Evolutionary conservation across 2,797 vertebrate genomes (phyloP).

Genomic region (Notamacropus eugenii): DNA sequence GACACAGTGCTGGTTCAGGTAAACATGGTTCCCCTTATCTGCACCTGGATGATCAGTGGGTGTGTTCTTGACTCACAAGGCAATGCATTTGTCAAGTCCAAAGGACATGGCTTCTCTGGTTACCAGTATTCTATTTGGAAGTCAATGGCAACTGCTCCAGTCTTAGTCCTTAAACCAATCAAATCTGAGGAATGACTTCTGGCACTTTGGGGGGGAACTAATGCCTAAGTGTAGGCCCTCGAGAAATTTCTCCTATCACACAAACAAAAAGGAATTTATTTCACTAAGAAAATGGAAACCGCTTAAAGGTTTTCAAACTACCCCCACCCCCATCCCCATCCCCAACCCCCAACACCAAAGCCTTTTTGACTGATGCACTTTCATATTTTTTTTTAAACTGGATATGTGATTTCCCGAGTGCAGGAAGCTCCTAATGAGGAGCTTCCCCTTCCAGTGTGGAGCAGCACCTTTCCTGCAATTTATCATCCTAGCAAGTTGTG

Average conservation of each 20-base stretch:
- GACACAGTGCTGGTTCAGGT: neutral
- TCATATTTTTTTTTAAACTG: neutral
- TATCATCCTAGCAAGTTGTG: neutral
- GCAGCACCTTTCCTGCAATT: neutral
- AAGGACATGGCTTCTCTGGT: neutral
- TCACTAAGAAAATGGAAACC: neutral
- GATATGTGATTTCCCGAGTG: neutral
- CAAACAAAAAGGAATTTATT: neutral
- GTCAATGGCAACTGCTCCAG: neutral
- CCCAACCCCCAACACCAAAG: neutral
- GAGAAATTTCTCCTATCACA: neutral
- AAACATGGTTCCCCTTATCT: neutral
- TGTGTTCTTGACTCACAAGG: neutral
- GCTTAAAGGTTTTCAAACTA: neutral
- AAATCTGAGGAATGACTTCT: neutral
- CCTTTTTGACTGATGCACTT: neutral
- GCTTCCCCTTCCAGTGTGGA: neutral
- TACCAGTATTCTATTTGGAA: neutral
- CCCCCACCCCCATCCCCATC: accelerated
- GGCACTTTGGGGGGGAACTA: neutral
- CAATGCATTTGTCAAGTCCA: neutral
- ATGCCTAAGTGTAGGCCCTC: neutral
- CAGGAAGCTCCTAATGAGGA: neutral
- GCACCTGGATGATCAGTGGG: neutral
- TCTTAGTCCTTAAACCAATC: neutral